Evolutionary conservation across 2,888 invertebrate genomes (phyloP).

Genomic region (Pseudococcus viburni): DNA sequence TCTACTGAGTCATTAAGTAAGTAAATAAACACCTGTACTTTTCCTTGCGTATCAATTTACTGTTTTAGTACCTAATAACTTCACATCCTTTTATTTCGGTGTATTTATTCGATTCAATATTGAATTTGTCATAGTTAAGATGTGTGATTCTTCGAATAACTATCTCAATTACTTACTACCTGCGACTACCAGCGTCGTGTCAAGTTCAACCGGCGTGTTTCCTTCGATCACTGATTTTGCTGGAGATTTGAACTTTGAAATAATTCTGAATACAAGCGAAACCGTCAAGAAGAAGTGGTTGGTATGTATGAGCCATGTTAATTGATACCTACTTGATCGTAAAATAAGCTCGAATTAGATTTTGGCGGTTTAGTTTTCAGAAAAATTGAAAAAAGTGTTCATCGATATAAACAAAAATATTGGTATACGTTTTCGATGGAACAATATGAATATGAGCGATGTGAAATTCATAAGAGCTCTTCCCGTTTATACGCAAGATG

Average conservation of each 20-base stretch:
- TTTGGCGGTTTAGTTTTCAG: slow-evolving; percentile 67
- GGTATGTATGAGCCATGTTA: slow-evolving; percentile 6
- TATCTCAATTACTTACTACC: slow-evolving; percentile 29
- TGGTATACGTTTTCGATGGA: slow-evolving; percentile 67
- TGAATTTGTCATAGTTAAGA: background rate
- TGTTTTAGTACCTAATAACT: too few species aligned
- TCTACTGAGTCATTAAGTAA: background rate
- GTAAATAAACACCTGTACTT: background rate
- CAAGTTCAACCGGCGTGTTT: slow-evolving; percentile 67
- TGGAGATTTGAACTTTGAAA: slow-evolving; percentile 67
- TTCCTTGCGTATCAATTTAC: background rate
- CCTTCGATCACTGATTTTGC: slow-evolving; percentile 67
- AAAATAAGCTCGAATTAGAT: background rate
- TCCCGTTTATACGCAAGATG: slow-evolving; percentile 68
- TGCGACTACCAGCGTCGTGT: slow-evolving; percentile 6
- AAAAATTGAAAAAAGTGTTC: slow-evolving; percentile 67
- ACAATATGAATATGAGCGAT: slow-evolving; percentile 58
- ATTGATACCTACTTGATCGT: background rate
- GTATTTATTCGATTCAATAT: background rate
- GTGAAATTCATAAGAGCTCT: slow-evolving; percentile 67
- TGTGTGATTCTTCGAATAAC: slow-evolving; percentile 48
- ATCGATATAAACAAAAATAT: slow-evolving; percentile 68
- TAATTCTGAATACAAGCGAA: slow-evolving; percentile 66
- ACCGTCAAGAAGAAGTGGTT: slow-evolving; percentile 67
- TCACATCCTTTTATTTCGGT: background rate